Percentiles rank a stretch among this genome's conserved stretches.
Conservation (phyloP, 2,113 vertebrate genomes). For the Oryzias curvinotus region DNA sequence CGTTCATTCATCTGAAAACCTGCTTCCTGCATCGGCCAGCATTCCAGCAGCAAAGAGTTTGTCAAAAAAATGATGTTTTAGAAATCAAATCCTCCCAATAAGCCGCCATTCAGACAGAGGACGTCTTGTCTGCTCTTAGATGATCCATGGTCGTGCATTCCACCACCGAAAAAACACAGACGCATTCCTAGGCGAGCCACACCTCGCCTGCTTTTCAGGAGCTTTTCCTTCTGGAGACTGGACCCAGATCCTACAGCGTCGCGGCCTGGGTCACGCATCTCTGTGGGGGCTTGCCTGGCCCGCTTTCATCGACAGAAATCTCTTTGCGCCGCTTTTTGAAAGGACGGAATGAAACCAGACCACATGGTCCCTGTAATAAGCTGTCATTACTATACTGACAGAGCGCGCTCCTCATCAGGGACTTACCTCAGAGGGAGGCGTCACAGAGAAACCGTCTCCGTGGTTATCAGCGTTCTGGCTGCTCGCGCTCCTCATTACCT, state of each 20-base stretch:
- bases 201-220: constrained; percentile 44
- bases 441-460: constrained; percentile 1
- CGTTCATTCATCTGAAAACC: constrained; percentile 1
- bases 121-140: constrained; percentile 37
- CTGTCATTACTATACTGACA: constrained; percentile 49
- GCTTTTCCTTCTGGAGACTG: constrained; percentile 45
- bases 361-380: constrained; percentile 52
- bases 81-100: constrained; percentile 21
- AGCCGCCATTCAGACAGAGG: constrained; percentile 23
- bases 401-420: constrained; percentile 39
- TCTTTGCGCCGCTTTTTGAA: constrained; percentile 50
- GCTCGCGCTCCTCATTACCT: constrained; percentile 13
- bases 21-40: constrained; percentile 1
- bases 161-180: constrained; percentile 52
- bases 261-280: constrained; percentile 16
- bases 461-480: constrained; percentile 4
- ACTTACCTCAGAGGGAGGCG: constrained; percentile 31
- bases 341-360: constrained; percentile 28
- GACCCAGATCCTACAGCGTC: constrained; percentile 43
- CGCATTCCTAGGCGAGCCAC: constrained; percentile 55
- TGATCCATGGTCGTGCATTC: constrained; percentile 52
- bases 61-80: constrained; percentile 11
- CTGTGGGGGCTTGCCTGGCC: constrained; percentile 26
- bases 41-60: not conserved
- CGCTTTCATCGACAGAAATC: constrained; percentile 49